Evolutionary conservation across 2,797 vertebrate species (phyloP).

Genomic region (Xerus rutilus): DNA sequence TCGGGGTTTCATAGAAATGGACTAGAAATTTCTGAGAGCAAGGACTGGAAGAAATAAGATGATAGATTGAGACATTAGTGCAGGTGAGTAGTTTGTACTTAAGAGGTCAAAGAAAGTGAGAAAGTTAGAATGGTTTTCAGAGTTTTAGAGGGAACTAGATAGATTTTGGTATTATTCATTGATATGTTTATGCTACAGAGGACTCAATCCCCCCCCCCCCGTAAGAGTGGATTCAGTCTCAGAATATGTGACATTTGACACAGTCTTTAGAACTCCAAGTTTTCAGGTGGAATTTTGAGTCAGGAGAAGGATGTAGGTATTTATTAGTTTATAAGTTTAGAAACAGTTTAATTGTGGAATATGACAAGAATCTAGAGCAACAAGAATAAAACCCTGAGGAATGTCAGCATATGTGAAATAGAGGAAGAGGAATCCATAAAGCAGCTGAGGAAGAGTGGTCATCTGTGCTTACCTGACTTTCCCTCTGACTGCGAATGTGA

Average conservation of each 20-base stretch:
- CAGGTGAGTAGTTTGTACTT: background rate
- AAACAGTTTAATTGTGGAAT: background rate
- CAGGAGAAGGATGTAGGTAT: background rate
- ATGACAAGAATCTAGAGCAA: background rate
- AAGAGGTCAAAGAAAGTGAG: background rate
- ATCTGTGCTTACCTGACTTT: background rate
- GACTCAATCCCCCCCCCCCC: background rate
- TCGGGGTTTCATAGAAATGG: background rate
- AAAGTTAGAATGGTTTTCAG: background rate
- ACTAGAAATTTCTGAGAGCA: background rate
- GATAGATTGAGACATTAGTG: background rate
- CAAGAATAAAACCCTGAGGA: background rate
- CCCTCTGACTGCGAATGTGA: background rate
- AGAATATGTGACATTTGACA: constrained; percentile 28
- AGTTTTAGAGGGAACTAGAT: background rate
- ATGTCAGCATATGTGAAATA: background rate
- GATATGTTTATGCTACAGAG: background rate
- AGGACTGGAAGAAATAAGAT: background rate
- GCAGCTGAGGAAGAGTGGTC: background rate
- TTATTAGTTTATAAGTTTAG: background rate
- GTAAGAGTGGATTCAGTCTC: background rate
- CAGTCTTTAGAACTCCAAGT: background rate
- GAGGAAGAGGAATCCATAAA: background rate
- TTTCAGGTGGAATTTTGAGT: constrained; percentile 19
- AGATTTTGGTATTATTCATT: background rate